Conservation (phyloP, 2,888 invertebrate species). For the Leptopilina myrica region DNA sequence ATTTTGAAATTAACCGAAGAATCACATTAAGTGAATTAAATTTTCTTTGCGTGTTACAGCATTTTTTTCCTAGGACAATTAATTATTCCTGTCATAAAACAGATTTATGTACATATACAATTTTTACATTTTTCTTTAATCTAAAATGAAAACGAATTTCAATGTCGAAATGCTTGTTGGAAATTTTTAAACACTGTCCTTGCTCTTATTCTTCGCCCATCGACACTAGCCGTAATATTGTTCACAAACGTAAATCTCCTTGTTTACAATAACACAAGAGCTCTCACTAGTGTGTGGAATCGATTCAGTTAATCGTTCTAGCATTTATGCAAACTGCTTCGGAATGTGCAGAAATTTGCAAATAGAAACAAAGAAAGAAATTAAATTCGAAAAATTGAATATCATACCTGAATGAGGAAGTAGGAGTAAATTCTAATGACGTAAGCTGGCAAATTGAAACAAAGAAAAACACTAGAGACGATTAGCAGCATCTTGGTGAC, state of each 20-base stretch:
- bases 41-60: too few species aligned
- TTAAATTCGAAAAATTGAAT: background rate
- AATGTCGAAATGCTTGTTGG: background rate
- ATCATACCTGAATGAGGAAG: slow-evolving; percentile 44
- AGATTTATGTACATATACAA: too few species aligned
- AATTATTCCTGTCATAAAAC: too few species aligned
- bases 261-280: slow-evolving; percentile 37
- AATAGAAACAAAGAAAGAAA: background rate
- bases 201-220: slow-evolving; percentile 15
- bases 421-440: slow-evolving; percentile 83
- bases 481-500: slow-evolving; percentile 90
- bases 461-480: slow-evolving; percentile 88
- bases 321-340: slow-evolving; percentile 11
- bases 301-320: slow-evolving; percentile 38
- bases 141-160: background rate
- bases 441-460: slow-evolving; percentile 88
- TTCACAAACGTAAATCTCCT: slow-evolving; percentile 22
- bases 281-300: background rate
- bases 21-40: too few species aligned
- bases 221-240: slow-evolving; percentile 40
- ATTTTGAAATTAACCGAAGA: too few species aligned
- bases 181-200: background rate
- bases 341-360: background rate
- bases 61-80: too few species aligned
- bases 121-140: too few species aligned